These are phyloP conservation scores for Proctacanthus coquilletti DNA, from an alignment of 1,140 invertebrate genomes.

Conservation along the genomic window DNA sequence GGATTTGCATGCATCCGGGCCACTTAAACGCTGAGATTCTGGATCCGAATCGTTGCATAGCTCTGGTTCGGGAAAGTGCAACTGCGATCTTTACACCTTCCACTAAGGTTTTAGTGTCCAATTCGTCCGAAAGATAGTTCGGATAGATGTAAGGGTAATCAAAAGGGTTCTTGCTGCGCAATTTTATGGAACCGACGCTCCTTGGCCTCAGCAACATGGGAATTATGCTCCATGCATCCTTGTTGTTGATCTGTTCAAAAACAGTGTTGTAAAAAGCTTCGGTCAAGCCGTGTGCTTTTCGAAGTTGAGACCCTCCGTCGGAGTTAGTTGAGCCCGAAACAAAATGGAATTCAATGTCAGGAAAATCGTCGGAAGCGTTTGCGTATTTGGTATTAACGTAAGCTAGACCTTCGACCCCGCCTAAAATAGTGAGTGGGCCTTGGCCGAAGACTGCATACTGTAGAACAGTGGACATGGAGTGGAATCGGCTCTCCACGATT, in stretches of 20 bases:
- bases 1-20: conserved; percentile 51
- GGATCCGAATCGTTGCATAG: conserved; percentile 54
- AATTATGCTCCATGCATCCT: conserved; percentile 70
- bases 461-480: conserved; percentile 55
- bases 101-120: conserved; percentile 61
- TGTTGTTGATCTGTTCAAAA: conserved; percentile 56
- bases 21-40: conserved; percentile 47
- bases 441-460: conserved; percentile 62
- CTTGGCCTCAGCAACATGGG: conserved; percentile 69
- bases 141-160: conserved; percentile 87
- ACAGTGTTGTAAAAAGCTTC: conserved; percentile 56
- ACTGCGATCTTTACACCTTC: conserved; percentile 71
- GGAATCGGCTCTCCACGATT: conserved; percentile 60
- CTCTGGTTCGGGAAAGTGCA: conserved; percentile 52
- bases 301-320: conserved; percentile 66
- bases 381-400: conserved; percentile 83
- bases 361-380: conserved; percentile 69
- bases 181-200: conserved; percentile 61
- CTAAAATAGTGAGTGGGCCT: conserved; percentile 74
- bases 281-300: conserved; percentile 63
- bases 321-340: conserved; percentile 80
- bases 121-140: conserved; percentile 70
- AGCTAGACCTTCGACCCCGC: conserved; percentile 77
- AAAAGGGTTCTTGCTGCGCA: conserved; percentile 69
- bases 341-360: conserved; percentile 86